A percentile compares a stretch with the other conserved stretches of the same genome.
These are phyloP conservation scores for Ovis aries DNA, from an alignment of 2,113 vertebrate genomes.

Conservation along the genomic window DNA sequence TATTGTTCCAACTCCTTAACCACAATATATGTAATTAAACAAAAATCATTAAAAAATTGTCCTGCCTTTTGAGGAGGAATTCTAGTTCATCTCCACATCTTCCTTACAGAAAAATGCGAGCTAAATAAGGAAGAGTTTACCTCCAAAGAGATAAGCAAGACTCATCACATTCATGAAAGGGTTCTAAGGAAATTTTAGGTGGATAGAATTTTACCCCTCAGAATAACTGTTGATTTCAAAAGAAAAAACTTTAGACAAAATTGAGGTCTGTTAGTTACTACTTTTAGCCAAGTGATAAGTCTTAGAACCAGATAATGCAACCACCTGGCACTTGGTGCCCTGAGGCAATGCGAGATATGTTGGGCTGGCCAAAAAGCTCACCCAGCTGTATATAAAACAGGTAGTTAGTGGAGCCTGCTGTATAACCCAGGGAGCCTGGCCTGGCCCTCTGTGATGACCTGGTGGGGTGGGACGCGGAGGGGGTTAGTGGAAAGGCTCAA, in stretches of 20 bases:
- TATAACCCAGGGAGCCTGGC: not conserved
- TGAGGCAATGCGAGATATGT: not conserved
- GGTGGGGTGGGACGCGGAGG: rapidly evolving
- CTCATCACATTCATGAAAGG: not conserved
- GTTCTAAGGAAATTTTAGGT: not conserved
- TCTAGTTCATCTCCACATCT: not conserved
- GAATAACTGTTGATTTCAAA: not conserved
- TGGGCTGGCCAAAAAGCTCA: not conserved
- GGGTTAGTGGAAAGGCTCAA: not conserved
- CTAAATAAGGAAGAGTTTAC: not conserved
- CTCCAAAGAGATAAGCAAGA: not conserved
- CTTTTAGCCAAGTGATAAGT: not conserved
- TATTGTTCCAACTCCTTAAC: not conserved
- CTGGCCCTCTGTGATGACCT: not conserved
- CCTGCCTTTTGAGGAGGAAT: not conserved
- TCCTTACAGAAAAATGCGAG: not conserved
- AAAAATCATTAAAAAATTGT: not conserved
- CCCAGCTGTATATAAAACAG: not conserved
- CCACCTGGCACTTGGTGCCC: no score
- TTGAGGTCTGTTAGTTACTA: not conserved
- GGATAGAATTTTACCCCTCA: not conserved
- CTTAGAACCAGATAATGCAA: not conserved
- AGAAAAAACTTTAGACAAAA: not conserved
- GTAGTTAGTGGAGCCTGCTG: not conserved
- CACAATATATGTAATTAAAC: not conserved